Evolutionary conservation across 1,140 invertebrate species (phyloP).

Genomic region (Dinoponera quadriceps): DNA sequence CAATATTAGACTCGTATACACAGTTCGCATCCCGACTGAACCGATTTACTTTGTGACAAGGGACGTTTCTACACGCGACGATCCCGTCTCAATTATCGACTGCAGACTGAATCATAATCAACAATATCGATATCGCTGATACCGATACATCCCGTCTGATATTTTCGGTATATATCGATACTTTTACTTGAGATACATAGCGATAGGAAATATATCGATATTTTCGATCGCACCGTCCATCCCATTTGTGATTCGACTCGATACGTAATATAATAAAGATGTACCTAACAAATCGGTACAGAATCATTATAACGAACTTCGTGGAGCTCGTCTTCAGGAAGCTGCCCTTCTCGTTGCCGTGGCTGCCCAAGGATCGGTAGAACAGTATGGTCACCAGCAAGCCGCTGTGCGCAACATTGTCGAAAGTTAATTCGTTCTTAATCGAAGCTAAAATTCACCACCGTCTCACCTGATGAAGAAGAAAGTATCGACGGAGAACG

Average conservation of each 20-base stretch:
- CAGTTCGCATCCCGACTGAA: neutral
- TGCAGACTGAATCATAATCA: too few species aligned
- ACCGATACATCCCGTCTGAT: too few species aligned
- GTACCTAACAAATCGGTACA: constrained; percentile 89
- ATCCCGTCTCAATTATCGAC: too few species aligned
- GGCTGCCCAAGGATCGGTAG: constrained; percentile 87
- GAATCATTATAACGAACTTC: constrained; percentile 87
- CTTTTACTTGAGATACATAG: too few species aligned
- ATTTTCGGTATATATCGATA: too few species aligned
- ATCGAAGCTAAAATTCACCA: neutral
- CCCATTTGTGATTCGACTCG: neutral
- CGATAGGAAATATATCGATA: too few species aligned
- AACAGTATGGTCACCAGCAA: constrained; percentile 91
- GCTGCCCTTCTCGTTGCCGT: constrained; percentile 80
- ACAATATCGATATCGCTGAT: too few species aligned
- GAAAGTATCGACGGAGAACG: constrained; percentile 96
- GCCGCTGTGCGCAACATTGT: constrained; percentile 86
- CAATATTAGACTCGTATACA: neutral
- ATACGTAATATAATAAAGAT: neutral
- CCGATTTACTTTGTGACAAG: neutral
- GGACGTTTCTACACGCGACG: too few species aligned
- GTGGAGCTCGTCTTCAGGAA: constrained; percentile 81
- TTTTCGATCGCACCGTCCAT: too few species aligned
- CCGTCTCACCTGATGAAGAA: constrained; percentile 93
- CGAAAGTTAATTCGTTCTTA: neutral